Evolutionary conservation across 2,797 vertebrate species (phyloP).

Genomic region (Benthosema pterotum): DNA sequence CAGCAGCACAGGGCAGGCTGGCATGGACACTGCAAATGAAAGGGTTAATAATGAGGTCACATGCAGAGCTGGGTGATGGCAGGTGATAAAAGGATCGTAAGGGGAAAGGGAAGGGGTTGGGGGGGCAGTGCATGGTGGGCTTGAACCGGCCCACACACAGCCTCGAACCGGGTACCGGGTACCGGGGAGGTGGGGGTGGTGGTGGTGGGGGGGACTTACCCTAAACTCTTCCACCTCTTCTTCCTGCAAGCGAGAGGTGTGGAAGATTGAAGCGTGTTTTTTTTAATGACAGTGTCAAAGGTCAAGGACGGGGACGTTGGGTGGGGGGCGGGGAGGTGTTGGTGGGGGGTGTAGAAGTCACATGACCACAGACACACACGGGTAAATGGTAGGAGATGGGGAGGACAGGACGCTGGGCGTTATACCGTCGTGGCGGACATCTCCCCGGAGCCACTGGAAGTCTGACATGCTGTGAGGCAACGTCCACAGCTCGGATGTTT

Average conservation of each 20-base stretch:
- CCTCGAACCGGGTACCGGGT: constrained; percentile 53
- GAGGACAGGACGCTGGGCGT: constrained; percentile 51
- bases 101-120: constrained; percentile 73
- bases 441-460: constrained; percentile 53
- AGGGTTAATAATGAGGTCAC: constrained; percentile 52
- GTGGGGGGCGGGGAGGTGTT: constrained; percentile 10
- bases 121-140: constrained; percentile 55
- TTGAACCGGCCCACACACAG: constrained; percentile 43
- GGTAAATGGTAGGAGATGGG: constrained; percentile 63
- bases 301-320: background rate
- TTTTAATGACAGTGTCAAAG: constrained; percentile 77
- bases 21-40: constrained; percentile 51
- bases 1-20: constrained; percentile 16
- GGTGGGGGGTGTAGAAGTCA: constrained; percentile 57
- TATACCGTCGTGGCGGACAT: constrained; percentile 35
- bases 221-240: constrained; percentile 99
- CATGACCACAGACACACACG: constrained; percentile 62
- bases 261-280: constrained; percentile 94
- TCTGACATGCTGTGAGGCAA: background rate
- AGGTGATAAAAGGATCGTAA: background rate
- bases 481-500: background rate
- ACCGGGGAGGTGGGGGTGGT: background rate
- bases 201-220: constrained; percentile 84
- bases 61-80: no score
- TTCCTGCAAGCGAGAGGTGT: constrained; percentile 98